phyloP scores from a whole-genome alignment of 2,888 invertebrate genomes.

The Eupithecia vulgata region DNA sequence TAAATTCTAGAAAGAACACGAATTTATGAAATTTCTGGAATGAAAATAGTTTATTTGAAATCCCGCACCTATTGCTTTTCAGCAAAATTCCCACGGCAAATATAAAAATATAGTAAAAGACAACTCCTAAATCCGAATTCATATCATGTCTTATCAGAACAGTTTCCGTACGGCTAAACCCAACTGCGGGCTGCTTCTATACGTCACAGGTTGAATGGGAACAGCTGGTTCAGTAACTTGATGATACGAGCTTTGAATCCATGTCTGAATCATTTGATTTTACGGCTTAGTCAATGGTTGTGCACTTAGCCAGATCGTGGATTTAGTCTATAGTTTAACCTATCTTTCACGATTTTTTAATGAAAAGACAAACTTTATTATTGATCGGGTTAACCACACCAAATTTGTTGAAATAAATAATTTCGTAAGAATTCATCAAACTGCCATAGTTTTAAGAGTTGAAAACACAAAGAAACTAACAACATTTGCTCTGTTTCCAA shows the following conservation, averaged over 20 bases:
- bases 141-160: slow-evolving; percentile 66
- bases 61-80: slow-evolving; percentile 38
- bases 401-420: no score
- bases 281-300: neutral
- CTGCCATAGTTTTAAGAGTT: no score
- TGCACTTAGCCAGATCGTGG: neutral
- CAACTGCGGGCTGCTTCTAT: slow-evolving; percentile 30
- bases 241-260: neutral
- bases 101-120: slow-evolving; percentile 56
- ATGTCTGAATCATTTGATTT: neutral
- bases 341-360: neutral
- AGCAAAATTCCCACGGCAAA: slow-evolving; percentile 51
- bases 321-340: neutral
- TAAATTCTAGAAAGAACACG: neutral
- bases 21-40: neutral
- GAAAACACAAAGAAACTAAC: no score
- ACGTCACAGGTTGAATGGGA: slow-evolving; percentile 17
- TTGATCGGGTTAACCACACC: no score
- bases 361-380: neutral
- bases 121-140: slow-evolving; percentile 63
- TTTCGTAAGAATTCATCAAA: no score
- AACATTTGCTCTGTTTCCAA: no score
- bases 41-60: slow-evolving; percentile 15
- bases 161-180: slow-evolving; percentile 59
- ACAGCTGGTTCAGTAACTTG: slow-evolving; percentile 12